phyloP scores from a whole-genome alignment of 2,888 invertebrate genomes.

The Perdita meconis region DNA sequence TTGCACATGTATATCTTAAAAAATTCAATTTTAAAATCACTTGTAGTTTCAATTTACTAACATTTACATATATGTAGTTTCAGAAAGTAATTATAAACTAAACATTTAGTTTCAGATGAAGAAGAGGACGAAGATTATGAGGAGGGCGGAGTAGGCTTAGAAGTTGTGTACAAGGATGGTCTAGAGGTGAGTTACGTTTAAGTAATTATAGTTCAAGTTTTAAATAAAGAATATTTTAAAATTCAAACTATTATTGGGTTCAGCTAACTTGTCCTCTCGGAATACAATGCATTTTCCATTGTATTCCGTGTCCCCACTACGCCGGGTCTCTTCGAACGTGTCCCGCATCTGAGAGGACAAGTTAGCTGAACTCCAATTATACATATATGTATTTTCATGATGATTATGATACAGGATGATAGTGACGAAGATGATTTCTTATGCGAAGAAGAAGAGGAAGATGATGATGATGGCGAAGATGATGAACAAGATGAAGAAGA shows the following conservation, averaged over 20 bases:
- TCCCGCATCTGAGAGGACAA: too few relatives aligned
- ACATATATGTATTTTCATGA: constrained; percentile 23
- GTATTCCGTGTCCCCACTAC: too few relatives aligned
- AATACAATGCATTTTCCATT: too few relatives aligned
- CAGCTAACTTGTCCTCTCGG: too few relatives aligned
- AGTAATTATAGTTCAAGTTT: not conserved
- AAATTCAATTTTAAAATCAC: too few relatives aligned
- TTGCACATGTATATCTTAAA: too few relatives aligned
- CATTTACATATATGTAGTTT: too few relatives aligned
- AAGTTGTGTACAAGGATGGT: constrained; percentile 89
- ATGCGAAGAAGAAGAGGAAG: constrained; percentile 87
- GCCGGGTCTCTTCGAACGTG: too few relatives aligned
- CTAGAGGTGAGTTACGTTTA: constrained; percentile 86
- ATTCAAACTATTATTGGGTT: too few relatives aligned
- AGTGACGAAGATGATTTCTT: constrained; percentile 87
- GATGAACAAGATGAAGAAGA: constrained; percentile 84
- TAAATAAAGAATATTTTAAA: not conserved
- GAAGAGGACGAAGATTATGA: constrained; percentile 88
- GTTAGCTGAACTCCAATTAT: too few relatives aligned
- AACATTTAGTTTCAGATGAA: constrained; percentile 85
- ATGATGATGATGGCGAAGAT: constrained; percentile 85
- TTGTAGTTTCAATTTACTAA: too few relatives aligned
- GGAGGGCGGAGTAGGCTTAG: constrained; percentile 88
- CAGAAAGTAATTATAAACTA: constrained; percentile 57
- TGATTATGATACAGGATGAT: constrained; percentile 83